Percentiles rank a stretch among this genome's conserved stretches.
These are phyloP conservation scores for Lomographa bimaculata DNA, from an alignment of 2,888 invertebrate species.

Conservation along the genomic window DNA sequence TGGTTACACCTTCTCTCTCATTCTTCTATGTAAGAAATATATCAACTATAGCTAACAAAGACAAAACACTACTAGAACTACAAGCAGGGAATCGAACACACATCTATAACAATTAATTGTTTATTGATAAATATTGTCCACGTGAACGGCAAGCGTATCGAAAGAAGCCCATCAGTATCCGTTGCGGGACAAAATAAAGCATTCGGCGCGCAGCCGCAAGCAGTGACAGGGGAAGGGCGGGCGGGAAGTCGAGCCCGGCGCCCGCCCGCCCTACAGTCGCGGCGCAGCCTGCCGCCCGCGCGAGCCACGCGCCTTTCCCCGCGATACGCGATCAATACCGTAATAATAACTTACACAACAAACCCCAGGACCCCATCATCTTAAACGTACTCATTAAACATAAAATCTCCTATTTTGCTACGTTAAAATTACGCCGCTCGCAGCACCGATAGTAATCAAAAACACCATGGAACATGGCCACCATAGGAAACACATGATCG, in stretches of 20 bases:
- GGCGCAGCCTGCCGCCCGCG: constrained; percentile 77
- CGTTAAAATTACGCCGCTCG: constrained; percentile 43
- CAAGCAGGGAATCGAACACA: too few species aligned
- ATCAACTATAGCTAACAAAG: too few species aligned
- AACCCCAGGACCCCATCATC: constrained; percentile 34
- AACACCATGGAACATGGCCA: constrained; percentile 60
- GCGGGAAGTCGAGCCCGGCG: constrained; percentile 37
- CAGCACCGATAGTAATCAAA: constrained; percentile 45
- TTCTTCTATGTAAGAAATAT: too few species aligned
- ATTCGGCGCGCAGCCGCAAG: constrained; percentile 61
- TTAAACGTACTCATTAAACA: constrained; percentile 4
- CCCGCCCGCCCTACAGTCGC: constrained; percentile 66
- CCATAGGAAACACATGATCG: constrained; percentile 70
- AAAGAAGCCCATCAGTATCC: constrained; percentile 53
- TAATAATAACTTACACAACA: constrained; percentile 45
- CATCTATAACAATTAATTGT: constrained; percentile 28
- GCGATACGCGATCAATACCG: constrained; percentile 66
- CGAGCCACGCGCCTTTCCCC: constrained; percentile 52
- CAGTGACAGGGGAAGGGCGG: constrained; percentile 34
- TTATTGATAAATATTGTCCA: constrained; percentile 52
- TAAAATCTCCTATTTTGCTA: constrained; percentile 5
- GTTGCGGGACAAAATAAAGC: constrained; percentile 61
- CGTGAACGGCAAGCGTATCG: too few species aligned
- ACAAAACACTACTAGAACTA: too few species aligned
- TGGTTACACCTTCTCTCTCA: too few species aligned